phyloP scores from a whole-genome alignment of 2,113 vertebrate genomes.

The Cygnus atratus region DNA sequence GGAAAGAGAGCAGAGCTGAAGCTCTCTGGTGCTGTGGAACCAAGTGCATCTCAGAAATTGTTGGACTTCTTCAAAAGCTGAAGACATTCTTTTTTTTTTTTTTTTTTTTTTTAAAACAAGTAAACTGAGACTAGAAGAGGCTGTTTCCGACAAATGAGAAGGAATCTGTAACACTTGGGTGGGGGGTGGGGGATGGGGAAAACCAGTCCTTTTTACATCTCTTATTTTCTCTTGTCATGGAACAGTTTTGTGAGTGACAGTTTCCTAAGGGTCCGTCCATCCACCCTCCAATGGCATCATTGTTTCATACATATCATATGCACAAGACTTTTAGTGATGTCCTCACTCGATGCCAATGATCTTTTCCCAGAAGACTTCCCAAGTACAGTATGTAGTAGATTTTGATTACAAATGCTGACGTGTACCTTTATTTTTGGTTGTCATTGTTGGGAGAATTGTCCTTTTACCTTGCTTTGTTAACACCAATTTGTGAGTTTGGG shows the following conservation, averaged over 20 bases:
- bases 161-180: slow-evolving; percentile 29
- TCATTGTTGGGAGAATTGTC: slow-evolving; percentile 62
- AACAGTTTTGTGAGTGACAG: slow-evolving; percentile 51
- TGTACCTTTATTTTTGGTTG: slow-evolving; percentile 65
- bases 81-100: slow-evolving; percentile 17
- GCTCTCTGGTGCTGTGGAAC: slow-evolving; percentile 62
- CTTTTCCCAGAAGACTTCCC: slow-evolving; percentile 66
- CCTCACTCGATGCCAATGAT: slow-evolving; percentile 70
- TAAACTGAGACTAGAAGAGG: slow-evolving; percentile 43
- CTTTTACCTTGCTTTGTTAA: slow-evolving; percentile 75
- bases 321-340: slow-evolving; percentile 58
- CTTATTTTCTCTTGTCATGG: slow-evolving; percentile 52
- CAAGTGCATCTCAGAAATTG: slow-evolving; percentile 37
- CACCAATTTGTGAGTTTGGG: slow-evolving; percentile 59
- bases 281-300: slow-evolving; percentile 52
- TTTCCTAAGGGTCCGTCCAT: slow-evolving; percentile 12
- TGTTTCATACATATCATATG: slow-evolving; percentile 51
- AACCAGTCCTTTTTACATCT: slow-evolving; percentile 49
- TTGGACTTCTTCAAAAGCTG: slow-evolving; percentile 28
- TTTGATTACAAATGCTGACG: slow-evolving; percentile 60
- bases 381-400: slow-evolving; percentile 69
- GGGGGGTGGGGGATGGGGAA: background rate
- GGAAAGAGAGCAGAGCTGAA: slow-evolving; percentile 15
- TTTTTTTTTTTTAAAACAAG: slow-evolving; percentile 29
- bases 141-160: slow-evolving; percentile 41